Conservation (phyloP, 2,113 vertebrate genomes). For the Astatotilapia flaviijosephi region DNA sequence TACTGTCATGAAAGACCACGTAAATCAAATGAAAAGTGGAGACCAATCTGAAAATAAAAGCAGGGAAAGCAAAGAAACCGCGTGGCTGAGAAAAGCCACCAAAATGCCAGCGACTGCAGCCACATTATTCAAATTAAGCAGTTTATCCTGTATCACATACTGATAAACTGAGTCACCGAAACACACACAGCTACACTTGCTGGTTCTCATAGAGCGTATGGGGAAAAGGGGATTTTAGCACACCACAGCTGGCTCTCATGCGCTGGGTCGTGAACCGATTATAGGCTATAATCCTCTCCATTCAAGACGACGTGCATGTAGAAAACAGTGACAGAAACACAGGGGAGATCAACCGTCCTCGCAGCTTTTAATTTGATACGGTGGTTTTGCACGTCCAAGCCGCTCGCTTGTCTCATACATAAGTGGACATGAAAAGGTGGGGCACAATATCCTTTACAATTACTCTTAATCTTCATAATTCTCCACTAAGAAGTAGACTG, state of each 20-base stretch:
- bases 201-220: slow-evolving; percentile 18
- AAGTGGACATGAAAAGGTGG: neutral
- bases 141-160: slow-evolving; percentile 45
- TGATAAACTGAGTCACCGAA: slow-evolving; percentile 42
- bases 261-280: slow-evolving; percentile 63
- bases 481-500: neutral
- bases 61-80: neutral
- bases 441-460: neutral
- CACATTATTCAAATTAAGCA: slow-evolving; percentile 35
- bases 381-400: neutral
- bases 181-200: slow-evolving; percentile 12
- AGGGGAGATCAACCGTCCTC: slow-evolving; percentile 14
- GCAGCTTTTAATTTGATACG: slow-evolving; percentile 13
- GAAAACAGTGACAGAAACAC: slow-evolving; percentile 21
- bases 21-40: neutral
- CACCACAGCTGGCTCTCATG: slow-evolving; percentile 40
- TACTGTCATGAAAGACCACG: neutral
- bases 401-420: neutral
- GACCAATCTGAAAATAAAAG: neutral
- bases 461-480: slow-evolving; percentile 13
- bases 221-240: slow-evolving; percentile 61
- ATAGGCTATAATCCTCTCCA: slow-evolving; percentile 57
- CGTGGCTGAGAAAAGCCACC: neutral
- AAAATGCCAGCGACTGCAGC: neutral
- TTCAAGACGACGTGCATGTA: slow-evolving; percentile 35